Evolutionary conservation across 2,888 invertebrate species (phyloP).

Genomic region (Agriopis leucophaearia): DNA sequence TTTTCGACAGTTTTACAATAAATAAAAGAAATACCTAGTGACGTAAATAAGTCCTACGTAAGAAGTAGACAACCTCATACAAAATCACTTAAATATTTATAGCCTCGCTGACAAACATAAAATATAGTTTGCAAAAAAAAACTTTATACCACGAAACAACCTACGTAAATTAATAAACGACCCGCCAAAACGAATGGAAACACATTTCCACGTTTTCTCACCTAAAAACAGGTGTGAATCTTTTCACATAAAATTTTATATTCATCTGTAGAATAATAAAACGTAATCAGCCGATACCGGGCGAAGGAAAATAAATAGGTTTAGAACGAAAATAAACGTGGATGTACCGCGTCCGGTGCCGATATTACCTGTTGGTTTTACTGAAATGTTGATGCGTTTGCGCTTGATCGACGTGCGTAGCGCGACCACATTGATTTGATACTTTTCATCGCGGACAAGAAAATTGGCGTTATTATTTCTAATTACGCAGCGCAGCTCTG

Average conservation of each 20-base stretch:
- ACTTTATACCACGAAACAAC: neutral
- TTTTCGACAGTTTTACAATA: neutral
- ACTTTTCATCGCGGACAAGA: slow-evolving; percentile 35
- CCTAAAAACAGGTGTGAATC: slow-evolving; percentile 47
- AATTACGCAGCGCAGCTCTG: too few relatives aligned
- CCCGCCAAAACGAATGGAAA: slow-evolving; percentile 28
- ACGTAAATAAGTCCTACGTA: slow-evolving; percentile 1
- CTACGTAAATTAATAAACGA: slow-evolving; percentile 32
- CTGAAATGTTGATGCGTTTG: slow-evolving; percentile 81
- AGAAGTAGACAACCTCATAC: neutral
- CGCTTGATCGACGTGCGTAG: slow-evolving; percentile 72
- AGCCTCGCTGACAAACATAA: slow-evolving; percentile 14
- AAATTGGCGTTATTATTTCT: too few relatives aligned
- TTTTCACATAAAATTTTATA: slow-evolving; percentile 47
- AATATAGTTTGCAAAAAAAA: slow-evolving; percentile 6
- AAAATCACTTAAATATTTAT: slow-evolving; percentile 19
- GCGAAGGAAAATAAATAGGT: slow-evolving; percentile 75
- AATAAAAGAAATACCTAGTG: neutral
- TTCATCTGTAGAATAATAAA: slow-evolving; percentile 66
- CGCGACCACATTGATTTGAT: slow-evolving; percentile 51
- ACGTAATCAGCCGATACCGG: slow-evolving; percentile 65
- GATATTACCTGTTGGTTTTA: slow-evolving; percentile 81
- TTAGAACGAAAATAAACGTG: slow-evolving; percentile 74
- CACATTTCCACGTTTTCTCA: slow-evolving; percentile 37
- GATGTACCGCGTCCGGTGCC: slow-evolving; percentile 60